These are phyloP conservation scores for Alligator mississippiensis DNA, from an alignment of 2,113 vertebrate species.

Conservation along the genomic window DNA sequence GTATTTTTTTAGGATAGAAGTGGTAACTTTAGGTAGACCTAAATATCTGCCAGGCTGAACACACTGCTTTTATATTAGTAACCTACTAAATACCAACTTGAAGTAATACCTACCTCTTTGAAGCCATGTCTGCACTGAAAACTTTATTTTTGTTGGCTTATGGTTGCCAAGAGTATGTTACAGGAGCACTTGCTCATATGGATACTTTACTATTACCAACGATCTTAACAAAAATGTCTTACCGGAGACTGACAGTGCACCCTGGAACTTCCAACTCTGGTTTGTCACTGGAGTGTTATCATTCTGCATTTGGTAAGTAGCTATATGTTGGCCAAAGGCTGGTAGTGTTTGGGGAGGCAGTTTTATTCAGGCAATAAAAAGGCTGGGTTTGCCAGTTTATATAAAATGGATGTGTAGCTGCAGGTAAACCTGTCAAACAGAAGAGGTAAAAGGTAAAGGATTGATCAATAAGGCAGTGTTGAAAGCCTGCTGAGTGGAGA, in stretches of 20 bases:
- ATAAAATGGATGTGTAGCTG: too few species aligned
- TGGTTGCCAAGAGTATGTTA: accelerated
- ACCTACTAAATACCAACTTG: background rate
- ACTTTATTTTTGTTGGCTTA: background rate
- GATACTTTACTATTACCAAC: background rate
- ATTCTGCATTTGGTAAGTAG: background rate
- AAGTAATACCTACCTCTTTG: background rate
- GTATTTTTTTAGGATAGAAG: background rate
- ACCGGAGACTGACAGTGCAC: slow-evolving; percentile 2
- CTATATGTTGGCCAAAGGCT: too few species aligned
- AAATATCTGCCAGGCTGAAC: background rate
- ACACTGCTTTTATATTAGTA: background rate
- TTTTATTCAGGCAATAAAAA: too few species aligned
- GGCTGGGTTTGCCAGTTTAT: too few species aligned
- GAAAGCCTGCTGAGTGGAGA: background rate
- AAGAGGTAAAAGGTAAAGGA: background rate
- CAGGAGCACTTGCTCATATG: slow-evolving; percentile 2
- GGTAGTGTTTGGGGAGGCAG: too few species aligned
- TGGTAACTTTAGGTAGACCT: background rate
- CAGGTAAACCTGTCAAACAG: too few species aligned
- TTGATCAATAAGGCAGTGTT: background rate
- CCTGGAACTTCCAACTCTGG: background rate
- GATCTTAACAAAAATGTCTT: background rate
- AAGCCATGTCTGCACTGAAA: background rate
- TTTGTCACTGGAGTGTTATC: background rate